Conservation (phyloP, 2,888 invertebrate genomes). For the Subacronicta megacephala region DNA sequence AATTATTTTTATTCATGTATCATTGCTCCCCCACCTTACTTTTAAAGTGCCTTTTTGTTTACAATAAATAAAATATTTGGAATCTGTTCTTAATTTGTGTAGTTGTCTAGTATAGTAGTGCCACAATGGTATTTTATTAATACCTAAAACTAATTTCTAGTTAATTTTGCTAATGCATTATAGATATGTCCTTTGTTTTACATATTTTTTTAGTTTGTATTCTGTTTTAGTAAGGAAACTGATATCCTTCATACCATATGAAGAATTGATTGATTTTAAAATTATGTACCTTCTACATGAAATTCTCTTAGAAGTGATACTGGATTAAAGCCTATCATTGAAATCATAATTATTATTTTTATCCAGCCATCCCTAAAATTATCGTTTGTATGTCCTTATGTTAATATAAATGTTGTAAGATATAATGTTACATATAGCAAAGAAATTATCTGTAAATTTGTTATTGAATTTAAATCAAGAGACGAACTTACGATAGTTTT, state of each 20-base stretch:
- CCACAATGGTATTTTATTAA: slow-evolving; percentile 68
- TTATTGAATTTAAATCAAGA: slow-evolving; percentile 37
- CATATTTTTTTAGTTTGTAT: slow-evolving; percentile 73
- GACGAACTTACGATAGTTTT: slow-evolving; percentile 42
- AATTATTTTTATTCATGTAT: slow-evolving; percentile 69
- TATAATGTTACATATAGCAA: slow-evolving; percentile 21
- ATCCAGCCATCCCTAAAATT: slow-evolving; percentile 41
- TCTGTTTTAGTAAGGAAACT: slow-evolving; percentile 66
- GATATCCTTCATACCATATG: slow-evolving; percentile 63
- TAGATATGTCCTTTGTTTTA: slow-evolving; percentile 72
- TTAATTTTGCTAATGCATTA: slow-evolving; percentile 76
- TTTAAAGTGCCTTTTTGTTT: slow-evolving; percentile 84
- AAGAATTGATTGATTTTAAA: slow-evolving; percentile 77
- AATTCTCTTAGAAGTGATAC: slow-evolving; percentile 81
- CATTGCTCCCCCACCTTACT: slow-evolving; percentile 79
- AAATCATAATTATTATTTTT: slow-evolving; percentile 65
- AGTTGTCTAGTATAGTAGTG: slow-evolving; percentile 69
- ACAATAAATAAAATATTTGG: slow-evolving; percentile 67
- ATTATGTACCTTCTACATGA: slow-evolving; percentile 79
- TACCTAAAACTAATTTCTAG: slow-evolving; percentile 71
- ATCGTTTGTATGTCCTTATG: slow-evolving; percentile 25
- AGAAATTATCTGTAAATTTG: slow-evolving; percentile 10
- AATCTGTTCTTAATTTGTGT: slow-evolving; percentile 71
- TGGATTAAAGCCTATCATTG: slow-evolving; percentile 85
- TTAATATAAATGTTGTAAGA: slow-evolving; percentile 17